Conservation (phyloP, 1,140 invertebrate genomes). For the Listronotus bonariensis region DNA sequence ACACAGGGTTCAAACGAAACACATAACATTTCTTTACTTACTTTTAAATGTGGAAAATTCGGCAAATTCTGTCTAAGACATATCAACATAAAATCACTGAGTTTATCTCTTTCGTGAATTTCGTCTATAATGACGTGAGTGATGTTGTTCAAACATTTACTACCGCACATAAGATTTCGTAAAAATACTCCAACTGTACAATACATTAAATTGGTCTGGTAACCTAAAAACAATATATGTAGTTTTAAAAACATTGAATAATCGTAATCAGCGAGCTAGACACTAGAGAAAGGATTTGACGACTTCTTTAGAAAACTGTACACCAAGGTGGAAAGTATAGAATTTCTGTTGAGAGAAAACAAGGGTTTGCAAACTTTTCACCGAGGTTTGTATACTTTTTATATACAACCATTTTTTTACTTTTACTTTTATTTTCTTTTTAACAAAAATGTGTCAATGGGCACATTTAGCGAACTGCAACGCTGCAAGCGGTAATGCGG, state of each 20-base stretch:
- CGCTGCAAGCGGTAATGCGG: too few relatives aligned
- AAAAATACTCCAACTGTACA: constrained; percentile 91
- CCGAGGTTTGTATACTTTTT: too few relatives aligned
- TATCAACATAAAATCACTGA: constrained; percentile 91
- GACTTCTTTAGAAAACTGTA: too few relatives aligned
- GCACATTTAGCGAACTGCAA: too few relatives aligned
- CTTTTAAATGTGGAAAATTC: constrained; percentile 72
- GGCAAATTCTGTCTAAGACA: constrained; percentile 77
- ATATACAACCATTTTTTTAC: too few relatives aligned
- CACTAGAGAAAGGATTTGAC: too few relatives aligned
- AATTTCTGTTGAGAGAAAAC: too few relatives aligned
- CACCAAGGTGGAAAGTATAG: too few relatives aligned
- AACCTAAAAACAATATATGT: constrained; percentile 39
- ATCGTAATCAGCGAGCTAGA: too few relatives aligned
- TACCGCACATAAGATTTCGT: constrained; percentile 80
- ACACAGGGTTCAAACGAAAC: not conserved
- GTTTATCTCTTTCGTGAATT: constrained; percentile 91
- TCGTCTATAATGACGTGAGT: constrained; percentile 93
- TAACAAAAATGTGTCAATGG: too few relatives aligned
- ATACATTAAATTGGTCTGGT: constrained; percentile 83
- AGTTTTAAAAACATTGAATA: not conserved
- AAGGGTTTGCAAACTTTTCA: too few relatives aligned
- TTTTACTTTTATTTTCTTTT: too few relatives aligned
- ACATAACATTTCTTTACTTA: constrained; percentile 6
- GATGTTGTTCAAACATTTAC: constrained; percentile 61